Evolutionary conservation across 1,140 invertebrate species (phyloP).

Genomic region (Hycleus phaleratus): DNA sequence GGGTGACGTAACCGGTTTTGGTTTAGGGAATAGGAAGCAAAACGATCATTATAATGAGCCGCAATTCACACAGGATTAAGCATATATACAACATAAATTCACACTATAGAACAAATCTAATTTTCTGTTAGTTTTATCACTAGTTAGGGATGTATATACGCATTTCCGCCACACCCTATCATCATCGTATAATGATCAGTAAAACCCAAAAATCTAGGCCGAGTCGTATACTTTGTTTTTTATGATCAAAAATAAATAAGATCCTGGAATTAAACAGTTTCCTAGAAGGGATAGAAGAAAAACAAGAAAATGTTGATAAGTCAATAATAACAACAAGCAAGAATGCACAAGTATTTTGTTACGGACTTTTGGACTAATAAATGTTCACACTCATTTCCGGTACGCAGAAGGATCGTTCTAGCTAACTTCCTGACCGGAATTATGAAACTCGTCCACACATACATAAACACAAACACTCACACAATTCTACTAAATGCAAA

Average conservation of each 20-base stretch:
- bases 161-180: not conserved
- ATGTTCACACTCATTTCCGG: slow-evolving; percentile 12
- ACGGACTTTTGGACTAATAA: slow-evolving; percentile 2
- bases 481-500: too few species aligned
- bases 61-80: slow-evolving; percentile 16
- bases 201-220: not conserved
- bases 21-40: slow-evolving; percentile 1
- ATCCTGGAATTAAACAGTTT: not conserved
- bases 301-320: not conserved
- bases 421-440: slow-evolving; percentile 13
- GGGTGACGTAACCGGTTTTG: not conserved
- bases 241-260: slow-evolving; percentile 2
- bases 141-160: slow-evolving; percentile 2
- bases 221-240: not conserved
- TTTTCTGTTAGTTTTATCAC: slow-evolving; percentile 1
- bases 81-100: not conserved
- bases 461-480: too few species aligned
- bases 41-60: slow-evolving; percentile 15
- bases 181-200: not conserved
- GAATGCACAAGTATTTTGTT: not conserved
- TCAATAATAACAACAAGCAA: not conserved
- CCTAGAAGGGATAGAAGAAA: too few species aligned
- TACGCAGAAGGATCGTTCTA: slow-evolving; percentile 3
- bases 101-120: slow-evolving; percentile 1
- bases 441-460: not conserved